Evolutionary conservation across 2,113 vertebrate species (phyloP), one percentile per base, ranked within the genome.

Genomic region (Tenebrosternarchus preto): DNA sequence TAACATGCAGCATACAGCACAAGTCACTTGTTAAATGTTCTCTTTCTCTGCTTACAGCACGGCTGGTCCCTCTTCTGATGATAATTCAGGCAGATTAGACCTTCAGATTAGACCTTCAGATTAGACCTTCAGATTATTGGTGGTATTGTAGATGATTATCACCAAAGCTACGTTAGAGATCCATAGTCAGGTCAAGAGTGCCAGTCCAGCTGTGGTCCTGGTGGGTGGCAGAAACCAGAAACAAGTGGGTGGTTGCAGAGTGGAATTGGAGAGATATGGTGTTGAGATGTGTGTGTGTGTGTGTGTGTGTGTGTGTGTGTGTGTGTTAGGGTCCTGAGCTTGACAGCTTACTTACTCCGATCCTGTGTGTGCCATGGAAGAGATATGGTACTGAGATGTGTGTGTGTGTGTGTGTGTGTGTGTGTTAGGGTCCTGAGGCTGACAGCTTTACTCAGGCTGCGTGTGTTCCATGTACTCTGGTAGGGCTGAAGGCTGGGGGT

Each of bases 1-100:
- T 90, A 90, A 85, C 74, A n/a, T n/a, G 81, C 88, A 87, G 85
- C 90, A 85, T 85, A 87, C 76, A 61, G n/a, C n/a, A 86, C 91
- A 89, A 90, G 86, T 85, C 86, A 90, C 85, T 87, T 88, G 83
- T 24, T 84, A 87, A 87, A 89, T 36, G 3, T 36, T 36, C 7
- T 3, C 3, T 4, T 36, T 36, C 36, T 36, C 36, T 36, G 36
- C 36, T 36, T 4, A 36, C 36, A 7, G 36, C 36, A 36, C 7
- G 36, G 36, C 36, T 36, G 36, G n/a, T 36, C 36, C 36, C 36
- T 36, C 36, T 36, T 7, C 36, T 7, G n/a, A n/a, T 36, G 7
- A 36, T 36, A 36, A 36, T 36, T 36, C 36, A 11, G 39, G 39
- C 5, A 46, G 33, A 70, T n/a, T 9, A n/a, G n/a, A n/a, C n/a